A percentile compares a stretch with the other conserved stretches of the same genome.
Conservation (phyloP, 2,888 invertebrate species). For the Noctua comes region DNA sequence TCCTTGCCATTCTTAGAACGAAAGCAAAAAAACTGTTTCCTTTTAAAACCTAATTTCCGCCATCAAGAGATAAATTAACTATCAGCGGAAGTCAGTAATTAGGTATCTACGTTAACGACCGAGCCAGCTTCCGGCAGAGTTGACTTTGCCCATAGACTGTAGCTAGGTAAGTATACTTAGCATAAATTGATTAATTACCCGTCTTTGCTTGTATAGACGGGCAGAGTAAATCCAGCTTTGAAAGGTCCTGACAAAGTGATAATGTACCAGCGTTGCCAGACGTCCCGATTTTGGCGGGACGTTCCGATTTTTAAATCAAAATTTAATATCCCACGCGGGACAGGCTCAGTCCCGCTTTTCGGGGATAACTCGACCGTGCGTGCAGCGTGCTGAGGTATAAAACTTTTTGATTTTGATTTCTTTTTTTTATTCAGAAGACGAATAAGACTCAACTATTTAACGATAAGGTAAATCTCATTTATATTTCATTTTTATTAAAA, state of each 20-base stretch:
- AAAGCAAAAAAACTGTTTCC: background rate
- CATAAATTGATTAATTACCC: background rate
- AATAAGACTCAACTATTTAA: no score
- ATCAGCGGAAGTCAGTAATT: background rate
- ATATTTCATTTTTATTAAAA: no score
- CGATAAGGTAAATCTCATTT: no score
- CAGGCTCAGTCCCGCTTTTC: no score
- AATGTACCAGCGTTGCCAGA: background rate
- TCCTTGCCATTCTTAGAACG: background rate
- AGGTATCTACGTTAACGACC: background rate
- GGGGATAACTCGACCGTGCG: no score
- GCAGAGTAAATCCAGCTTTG: background rate
- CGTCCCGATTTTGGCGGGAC: no score
- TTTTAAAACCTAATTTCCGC: background rate
- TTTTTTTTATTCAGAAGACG: no score
- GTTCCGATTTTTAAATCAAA: no score
- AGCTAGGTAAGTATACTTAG: background rate
- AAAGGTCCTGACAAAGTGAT: background rate
- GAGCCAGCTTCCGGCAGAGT: background rate
- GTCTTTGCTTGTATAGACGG: background rate
- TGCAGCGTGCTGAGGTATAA: no score
- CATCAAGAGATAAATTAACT: background rate
- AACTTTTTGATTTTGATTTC: no score
- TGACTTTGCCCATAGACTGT: background rate
- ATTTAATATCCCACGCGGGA: no score